phyloP scores from a whole-genome alignment of 2,113 vertebrate species.

The Notiomystis cincta region DNA sequence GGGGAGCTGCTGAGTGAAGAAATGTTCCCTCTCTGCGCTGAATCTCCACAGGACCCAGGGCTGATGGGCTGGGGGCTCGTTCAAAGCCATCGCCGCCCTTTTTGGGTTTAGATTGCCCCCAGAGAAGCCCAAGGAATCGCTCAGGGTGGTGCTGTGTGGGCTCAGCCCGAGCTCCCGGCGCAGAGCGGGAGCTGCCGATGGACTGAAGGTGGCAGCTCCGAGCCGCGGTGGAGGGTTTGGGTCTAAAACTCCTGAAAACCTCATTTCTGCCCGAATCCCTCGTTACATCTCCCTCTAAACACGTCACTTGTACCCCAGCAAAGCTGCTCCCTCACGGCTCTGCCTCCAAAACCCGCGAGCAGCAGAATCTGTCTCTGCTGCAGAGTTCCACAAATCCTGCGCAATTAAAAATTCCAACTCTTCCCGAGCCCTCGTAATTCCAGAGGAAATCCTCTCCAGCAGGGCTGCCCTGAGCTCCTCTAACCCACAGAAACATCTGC shows the following conservation, averaged over 20 bases:
- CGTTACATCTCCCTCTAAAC: background rate
- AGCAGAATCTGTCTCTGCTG: background rate
- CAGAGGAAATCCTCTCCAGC: background rate
- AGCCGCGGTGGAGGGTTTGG: background rate
- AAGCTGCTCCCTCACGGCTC: background rate
- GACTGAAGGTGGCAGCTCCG: conserved; percentile 69
- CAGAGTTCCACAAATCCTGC: background rate
- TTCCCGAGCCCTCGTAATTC: background rate
- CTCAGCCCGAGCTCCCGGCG: background rate
- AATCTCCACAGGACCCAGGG: background rate
- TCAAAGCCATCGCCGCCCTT: background rate
- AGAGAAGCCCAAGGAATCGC: background rate
- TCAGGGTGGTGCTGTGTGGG: accelerated
- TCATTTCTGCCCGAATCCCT: background rate
- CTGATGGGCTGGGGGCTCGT: background rate
- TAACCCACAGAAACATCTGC: accelerated
- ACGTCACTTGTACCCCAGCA: background rate
- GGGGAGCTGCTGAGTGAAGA: background rate
- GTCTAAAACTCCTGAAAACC: background rate
- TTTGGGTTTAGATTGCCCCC: background rate
- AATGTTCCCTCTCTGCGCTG: background rate
- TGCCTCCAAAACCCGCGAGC: background rate
- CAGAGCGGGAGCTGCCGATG: background rate
- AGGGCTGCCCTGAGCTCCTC: background rate
- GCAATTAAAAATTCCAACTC: accelerated